Conservation (phyloP, 2,797 vertebrate species). For the Acrocephalus scirpaceus region DNA sequence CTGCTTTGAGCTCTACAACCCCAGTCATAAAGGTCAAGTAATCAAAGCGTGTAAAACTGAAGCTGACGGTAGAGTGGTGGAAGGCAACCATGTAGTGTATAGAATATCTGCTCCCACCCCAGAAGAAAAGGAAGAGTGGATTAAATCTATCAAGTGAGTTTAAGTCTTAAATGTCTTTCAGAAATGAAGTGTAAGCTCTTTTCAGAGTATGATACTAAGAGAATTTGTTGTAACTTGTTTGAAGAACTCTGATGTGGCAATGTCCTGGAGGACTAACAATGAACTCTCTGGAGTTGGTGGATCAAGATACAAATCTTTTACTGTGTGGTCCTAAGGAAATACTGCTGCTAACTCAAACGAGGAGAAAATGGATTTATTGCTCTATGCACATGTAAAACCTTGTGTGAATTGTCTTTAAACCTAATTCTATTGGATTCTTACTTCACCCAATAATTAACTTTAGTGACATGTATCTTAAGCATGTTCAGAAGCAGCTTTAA, state of each 20-base stretch:
- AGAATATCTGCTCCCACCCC: slow-evolving; percentile 96
- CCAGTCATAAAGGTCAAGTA: slow-evolving; percentile 95
- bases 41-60: slow-evolving; percentile 99
- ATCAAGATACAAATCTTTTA: background rate
- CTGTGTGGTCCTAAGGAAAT: background rate
- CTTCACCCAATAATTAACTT: background rate
- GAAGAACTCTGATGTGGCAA: background rate
- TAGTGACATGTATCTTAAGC: background rate
- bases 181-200: background rate
- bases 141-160: slow-evolving; percentile 97
- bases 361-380: background rate
- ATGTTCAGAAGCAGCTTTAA: background rate
- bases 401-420: background rate
- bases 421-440: background rate
- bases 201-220: background rate
- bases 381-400: background rate
- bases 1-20: slow-evolving; percentile 97
- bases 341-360: background rate
- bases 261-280: background rate
- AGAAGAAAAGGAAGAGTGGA: slow-evolving; percentile 98
- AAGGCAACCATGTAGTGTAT: slow-evolving; percentile 97
- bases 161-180: background rate
- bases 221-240: background rate
- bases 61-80: slow-evolving; percentile 94
- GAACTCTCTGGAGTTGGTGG: background rate